Evolutionary conservation across 1,140 invertebrate species (phyloP).

Genomic region (Holotrichia oblita): DNA sequence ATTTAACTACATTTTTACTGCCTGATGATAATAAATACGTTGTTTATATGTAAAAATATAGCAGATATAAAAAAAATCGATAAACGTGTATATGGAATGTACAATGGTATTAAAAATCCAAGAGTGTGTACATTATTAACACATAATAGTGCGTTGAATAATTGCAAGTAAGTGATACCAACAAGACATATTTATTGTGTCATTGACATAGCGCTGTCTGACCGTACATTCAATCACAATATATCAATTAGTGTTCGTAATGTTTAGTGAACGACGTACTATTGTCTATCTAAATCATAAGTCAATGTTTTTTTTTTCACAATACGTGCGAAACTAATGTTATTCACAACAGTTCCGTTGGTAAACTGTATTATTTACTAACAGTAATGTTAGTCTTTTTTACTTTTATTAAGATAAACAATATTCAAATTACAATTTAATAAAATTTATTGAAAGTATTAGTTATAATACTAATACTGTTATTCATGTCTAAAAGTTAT

Average conservation of each 20-base stretch:
- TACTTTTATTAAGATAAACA: no score
- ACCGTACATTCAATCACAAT: conserved; percentile 27
- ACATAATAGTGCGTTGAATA: conserved; percentile 29
- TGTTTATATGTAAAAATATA: no score
- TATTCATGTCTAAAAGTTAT: no score
- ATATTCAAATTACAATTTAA: no score
- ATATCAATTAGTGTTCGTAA: conserved; percentile 31
- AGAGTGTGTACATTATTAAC: conserved; percentile 15
- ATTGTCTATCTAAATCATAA: conserved; percentile 33
- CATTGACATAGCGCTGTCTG: conserved; percentile 31
- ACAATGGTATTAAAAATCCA: neutral
- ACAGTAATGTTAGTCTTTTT: no score
- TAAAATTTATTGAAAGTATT: no score
- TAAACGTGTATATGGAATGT: neutral
- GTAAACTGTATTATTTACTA: neutral
- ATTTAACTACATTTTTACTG: no score
- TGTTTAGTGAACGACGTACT: conserved; percentile 10
- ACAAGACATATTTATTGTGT: conserved; percentile 32
- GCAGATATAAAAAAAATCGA: no score
- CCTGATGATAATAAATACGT: no score
- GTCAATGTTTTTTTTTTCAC: conserved; percentile 15
- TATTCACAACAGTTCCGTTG: neutral
- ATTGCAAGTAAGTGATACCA: conserved; percentile 23
- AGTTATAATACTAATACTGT: no score
- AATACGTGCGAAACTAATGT: neutral